Conservation (phyloP, 2,888 invertebrate genomes). For the Exephanes ischioxanthus region DNA sequence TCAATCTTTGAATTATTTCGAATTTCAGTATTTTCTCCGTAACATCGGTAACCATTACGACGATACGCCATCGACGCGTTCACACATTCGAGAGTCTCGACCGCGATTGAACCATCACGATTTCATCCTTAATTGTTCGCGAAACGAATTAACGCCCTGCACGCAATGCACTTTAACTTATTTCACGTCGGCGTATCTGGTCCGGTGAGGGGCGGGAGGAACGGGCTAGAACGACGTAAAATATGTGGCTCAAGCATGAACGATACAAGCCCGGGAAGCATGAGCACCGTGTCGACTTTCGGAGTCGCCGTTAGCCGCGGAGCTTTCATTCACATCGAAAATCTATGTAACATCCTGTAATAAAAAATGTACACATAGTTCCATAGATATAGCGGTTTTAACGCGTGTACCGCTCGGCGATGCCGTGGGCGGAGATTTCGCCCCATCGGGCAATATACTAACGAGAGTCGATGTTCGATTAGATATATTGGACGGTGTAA, state of each 20-base stretch:
- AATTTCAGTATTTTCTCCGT: not conserved
- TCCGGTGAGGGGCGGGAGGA: constrained; percentile 48
- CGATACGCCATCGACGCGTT: constrained; percentile 6
- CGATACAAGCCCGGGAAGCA: constrained; percentile 68
- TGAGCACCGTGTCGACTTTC: constrained; percentile 2
- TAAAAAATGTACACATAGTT: constrained; percentile 21
- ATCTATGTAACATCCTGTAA: not conserved
- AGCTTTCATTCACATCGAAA: not conserved
- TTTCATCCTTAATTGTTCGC: constrained; percentile 79
- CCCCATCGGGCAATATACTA: constrained; percentile 76
- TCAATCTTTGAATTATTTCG: not conserved
- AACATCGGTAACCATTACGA: not conserved
- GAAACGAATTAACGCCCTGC: constrained; percentile 82
- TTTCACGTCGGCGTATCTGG: constrained; percentile 76
- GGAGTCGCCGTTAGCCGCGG: not conserved
- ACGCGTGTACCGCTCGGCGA: not conserved
- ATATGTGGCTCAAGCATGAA: constrained; percentile 77
- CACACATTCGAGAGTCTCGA: constrained; percentile 34
- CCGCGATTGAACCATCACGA: constrained; percentile 76
- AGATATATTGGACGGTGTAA: constrained; percentile 68
- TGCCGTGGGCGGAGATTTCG: constrained; percentile 43
- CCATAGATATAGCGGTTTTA: not conserved
- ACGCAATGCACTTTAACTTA: constrained; percentile 82
- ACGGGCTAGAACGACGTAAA: constrained; percentile 73
- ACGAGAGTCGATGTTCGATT: constrained; percentile 79